Conservation (phyloP, 2,797 vertebrate genomes). For the Rhincodon typus region DNA sequence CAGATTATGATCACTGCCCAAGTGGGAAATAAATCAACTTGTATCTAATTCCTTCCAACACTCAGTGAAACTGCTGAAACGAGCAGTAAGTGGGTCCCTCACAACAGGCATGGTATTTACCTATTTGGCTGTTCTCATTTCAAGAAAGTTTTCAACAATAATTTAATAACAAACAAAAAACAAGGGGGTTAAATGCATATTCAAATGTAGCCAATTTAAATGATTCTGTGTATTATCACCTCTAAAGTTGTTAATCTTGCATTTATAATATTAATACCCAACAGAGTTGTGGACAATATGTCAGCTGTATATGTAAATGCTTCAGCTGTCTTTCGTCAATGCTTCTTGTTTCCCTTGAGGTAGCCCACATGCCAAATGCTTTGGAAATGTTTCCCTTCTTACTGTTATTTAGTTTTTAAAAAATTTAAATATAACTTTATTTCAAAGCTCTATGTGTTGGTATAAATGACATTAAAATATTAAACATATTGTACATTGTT, state of each 20-base stretch:
- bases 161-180: neutral
- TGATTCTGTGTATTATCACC: neutral
- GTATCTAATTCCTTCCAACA: neutral
- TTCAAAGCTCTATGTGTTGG: neutral
- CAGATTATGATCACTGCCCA: neutral
- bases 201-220: neutral
- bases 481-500: neutral
- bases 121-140: neutral
- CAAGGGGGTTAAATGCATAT: neutral
- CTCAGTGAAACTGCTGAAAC: neutral
- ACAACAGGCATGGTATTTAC: neutral
- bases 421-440: neutral
- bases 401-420: neutral
- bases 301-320: neutral
- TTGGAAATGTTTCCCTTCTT: conserved; percentile 13
- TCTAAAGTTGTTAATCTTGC: neutral
- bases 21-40: neutral
- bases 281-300: conserved; percentile 1
- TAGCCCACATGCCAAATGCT: neutral
- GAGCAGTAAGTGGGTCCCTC: neutral
- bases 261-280: conserved; percentile 9
- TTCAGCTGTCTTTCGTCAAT: conserved; percentile 27
- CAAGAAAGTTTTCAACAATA: neutral
- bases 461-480: neutral
- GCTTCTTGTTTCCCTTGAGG: neutral